These are phyloP conservation scores for Cryptoprocta ferox DNA, from an alignment of 2,797 vertebrate genomes.

Conservation along the genomic window DNA sequence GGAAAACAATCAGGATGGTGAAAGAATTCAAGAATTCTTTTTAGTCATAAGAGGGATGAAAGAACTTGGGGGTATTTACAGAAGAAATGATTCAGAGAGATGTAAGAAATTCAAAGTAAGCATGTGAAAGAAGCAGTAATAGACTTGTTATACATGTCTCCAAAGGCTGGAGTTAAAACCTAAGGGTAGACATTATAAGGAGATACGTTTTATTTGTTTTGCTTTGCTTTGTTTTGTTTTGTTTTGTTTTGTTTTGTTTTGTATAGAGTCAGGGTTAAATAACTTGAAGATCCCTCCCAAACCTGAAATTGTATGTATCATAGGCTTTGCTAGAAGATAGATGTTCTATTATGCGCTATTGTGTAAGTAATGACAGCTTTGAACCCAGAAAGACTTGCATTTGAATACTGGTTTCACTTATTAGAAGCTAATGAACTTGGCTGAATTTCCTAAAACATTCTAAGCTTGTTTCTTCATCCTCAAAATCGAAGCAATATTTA, in stretches of 20 bases:
- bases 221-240: not conserved
- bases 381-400: not conserved
- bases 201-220: not conserved
- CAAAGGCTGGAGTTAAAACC: constrained; percentile 28
- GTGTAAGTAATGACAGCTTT: not conserved
- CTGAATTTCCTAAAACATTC: not conserved
- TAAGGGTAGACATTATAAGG: not conserved
- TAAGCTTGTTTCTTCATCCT: not conserved
- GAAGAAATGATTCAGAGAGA: constrained; percentile 8
- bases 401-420: not conserved
- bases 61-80: not conserved
- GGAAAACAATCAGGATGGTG: not conserved
- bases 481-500: not conserved
- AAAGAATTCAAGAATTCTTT: constrained; percentile 48
- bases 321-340: not conserved
- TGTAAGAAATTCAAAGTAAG: constrained; percentile 22
- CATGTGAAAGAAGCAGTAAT: not conserved
- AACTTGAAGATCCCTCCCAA: constrained; percentile 19
- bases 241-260: not conserved
- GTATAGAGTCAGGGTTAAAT: not conserved
- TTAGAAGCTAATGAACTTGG: not conserved
- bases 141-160: not conserved
- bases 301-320: not conserved
- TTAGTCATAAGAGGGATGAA: not conserved
- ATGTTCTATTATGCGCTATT: not conserved